These are phyloP conservation scores for Myiozetetes cayanensis DNA, from an alignment of 2,113 vertebrate species.

Conservation along the genomic window DNA sequence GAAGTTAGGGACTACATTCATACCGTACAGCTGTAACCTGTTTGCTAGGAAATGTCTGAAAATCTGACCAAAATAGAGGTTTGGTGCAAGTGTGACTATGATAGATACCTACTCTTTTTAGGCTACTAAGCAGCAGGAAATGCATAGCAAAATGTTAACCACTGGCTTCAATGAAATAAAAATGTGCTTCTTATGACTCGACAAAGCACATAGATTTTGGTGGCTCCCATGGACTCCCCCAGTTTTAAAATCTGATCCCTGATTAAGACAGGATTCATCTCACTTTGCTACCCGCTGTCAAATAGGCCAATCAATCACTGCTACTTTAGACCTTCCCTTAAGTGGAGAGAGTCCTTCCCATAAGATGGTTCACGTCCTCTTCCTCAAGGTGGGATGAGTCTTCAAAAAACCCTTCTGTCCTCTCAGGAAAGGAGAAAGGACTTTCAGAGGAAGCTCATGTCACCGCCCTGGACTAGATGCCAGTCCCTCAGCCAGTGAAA, in stretches of 20 bases:
- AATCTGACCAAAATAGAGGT: conserved; percentile 23
- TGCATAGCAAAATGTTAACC: background rate
- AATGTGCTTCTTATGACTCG: background rate
- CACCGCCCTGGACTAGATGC: background rate
- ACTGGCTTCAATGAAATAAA: background rate
- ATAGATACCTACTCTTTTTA: background rate
- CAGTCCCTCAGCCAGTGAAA: background rate
- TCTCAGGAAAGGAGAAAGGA: background rate
- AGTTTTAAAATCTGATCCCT: background rate
- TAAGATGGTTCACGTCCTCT: background rate
- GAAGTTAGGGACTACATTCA: conserved; percentile 48
- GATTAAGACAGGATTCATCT: background rate
- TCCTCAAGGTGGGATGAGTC: background rate
- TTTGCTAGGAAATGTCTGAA: conserved; percentile 48
- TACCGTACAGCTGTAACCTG: conserved; percentile 53
- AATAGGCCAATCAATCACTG: background rate
- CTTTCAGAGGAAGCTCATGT: background rate
- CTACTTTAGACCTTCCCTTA: background rate
- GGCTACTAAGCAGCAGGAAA: background rate
- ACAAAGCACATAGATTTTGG: background rate
- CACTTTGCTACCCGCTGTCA: background rate
- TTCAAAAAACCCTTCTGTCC: background rate
- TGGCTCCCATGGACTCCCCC: background rate
- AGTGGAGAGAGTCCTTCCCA: background rate
- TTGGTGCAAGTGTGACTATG: background rate